These are phyloP conservation scores for Scatophagus argus DNA, from an alignment of 2,113 vertebrate species.

Conservation along the genomic window DNA sequence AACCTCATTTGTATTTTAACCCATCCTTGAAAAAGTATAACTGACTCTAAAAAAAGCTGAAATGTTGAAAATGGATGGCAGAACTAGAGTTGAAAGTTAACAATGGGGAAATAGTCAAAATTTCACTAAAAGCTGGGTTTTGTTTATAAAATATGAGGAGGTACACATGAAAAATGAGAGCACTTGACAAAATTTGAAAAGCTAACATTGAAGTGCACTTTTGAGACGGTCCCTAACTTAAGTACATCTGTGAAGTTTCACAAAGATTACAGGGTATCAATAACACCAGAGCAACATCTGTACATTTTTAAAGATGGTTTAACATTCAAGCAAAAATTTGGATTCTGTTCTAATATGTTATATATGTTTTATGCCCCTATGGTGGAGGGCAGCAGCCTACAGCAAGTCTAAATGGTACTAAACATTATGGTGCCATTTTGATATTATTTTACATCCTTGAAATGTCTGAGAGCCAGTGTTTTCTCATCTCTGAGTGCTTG, in stretches of 20 bases:
- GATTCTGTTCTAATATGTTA: background rate
- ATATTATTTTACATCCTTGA: background rate
- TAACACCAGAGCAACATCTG: background rate
- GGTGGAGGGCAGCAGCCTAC: background rate
- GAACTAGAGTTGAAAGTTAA: too few species aligned
- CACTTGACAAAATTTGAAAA: too few species aligned
- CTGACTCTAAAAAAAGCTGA: too few species aligned
- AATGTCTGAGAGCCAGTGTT: slow-evolving; percentile 2
- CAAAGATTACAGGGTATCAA: background rate
- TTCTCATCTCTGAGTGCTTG: background rate
- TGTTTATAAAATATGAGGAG: background rate
- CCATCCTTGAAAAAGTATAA: too few species aligned
- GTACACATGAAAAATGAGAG: too few species aligned
- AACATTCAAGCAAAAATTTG: background rate
- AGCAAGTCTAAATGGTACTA: background rate
- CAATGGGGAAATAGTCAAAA: too few species aligned
- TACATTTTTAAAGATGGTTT: background rate
- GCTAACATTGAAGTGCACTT: too few species aligned
- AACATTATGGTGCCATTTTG: background rate
- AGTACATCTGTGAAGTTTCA: background rate
- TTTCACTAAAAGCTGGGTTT: too few species aligned
- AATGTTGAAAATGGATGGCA: too few species aligned
- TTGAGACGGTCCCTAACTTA: background rate
- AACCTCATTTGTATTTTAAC: background rate
- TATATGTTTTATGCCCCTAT: background rate